These are phyloP conservation scores for Phortica okadai DNA, from an alignment of 2,888 invertebrate species.

Conservation along the genomic window DNA sequence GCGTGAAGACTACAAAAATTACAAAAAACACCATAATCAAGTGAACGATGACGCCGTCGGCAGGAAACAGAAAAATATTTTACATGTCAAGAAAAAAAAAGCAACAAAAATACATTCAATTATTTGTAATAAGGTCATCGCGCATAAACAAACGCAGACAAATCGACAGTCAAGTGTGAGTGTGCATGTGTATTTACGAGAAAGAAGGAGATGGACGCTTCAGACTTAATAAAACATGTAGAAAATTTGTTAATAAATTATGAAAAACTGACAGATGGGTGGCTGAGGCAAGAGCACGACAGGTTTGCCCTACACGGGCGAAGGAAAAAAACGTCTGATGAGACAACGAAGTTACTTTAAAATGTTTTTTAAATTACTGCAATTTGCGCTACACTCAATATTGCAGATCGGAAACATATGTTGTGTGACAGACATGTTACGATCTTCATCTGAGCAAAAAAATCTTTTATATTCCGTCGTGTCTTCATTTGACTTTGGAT, in stretches of 20 bases:
- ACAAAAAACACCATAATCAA: neutral
- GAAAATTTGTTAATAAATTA: slow-evolving; percentile 58
- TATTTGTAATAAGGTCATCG: slow-evolving; percentile 65
- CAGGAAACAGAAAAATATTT: slow-evolving; percentile 42
- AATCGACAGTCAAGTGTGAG: slow-evolving; percentile 21
- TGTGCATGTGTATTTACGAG: neutral
- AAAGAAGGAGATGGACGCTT: slow-evolving; percentile 5
- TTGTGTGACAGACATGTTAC: too few relatives aligned
- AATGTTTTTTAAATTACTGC: too few relatives aligned
- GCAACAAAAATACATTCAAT: slow-evolving; percentile 49
- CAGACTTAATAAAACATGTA: slow-evolving; percentile 64
- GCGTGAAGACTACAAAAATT: slow-evolving; percentile 18
- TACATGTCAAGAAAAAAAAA: slow-evolving; percentile 48
- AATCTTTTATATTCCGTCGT: too few relatives aligned
- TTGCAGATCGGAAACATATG: too few relatives aligned
- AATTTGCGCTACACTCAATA: too few relatives aligned
- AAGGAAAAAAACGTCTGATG: too few relatives aligned
- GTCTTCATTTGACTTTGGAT: too few relatives aligned
- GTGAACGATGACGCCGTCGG: neutral
- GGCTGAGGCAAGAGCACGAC: slow-evolving; percentile 16
- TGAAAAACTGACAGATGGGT: slow-evolving; percentile 39
- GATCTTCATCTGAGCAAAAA: too few relatives aligned
- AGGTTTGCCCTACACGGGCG: too few relatives aligned
- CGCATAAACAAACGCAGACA: slow-evolving; percentile 60
- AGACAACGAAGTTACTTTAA: too few relatives aligned